phyloP scores from a whole-genome alignment of 2,797 vertebrate species.

The Hapalemur alaotrensis region DNA sequence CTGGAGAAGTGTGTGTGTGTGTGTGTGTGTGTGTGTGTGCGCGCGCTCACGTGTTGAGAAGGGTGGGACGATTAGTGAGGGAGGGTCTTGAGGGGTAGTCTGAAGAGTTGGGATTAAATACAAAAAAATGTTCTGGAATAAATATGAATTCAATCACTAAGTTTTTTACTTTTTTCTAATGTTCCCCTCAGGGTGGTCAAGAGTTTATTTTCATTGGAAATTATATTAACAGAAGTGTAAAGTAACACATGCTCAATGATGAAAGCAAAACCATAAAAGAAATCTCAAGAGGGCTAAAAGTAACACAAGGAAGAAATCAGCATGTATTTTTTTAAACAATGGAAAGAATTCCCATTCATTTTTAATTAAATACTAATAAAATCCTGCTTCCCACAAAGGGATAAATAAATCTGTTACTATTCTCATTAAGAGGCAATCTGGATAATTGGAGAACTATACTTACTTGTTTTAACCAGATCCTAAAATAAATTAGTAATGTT shows the following conservation, averaged over 20 bases:
- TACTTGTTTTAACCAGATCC: neutral
- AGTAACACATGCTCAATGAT: neutral
- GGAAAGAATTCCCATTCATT: conserved; percentile 22
- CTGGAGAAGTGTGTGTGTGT: neutral
- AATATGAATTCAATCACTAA: neutral
- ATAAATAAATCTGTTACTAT: neutral
- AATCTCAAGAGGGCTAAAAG: conserved; percentile 37
- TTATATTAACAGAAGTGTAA: neutral
- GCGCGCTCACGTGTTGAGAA: neutral
- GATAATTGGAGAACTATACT: neutral
- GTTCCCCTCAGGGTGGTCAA: neutral
- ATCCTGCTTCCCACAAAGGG: neutral
- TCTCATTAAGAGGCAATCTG: neutral
- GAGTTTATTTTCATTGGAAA: conserved; percentile 30
- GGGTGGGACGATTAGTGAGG: neutral
- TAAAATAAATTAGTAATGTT: neutral
- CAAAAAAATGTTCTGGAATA: neutral
- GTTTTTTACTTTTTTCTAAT: neutral
- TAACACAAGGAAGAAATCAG: conserved; percentile 3
- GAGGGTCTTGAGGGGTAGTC: neutral
- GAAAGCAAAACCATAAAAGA: conserved; percentile 41
- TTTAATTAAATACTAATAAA: conserved; percentile 47
- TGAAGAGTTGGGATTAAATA: neutral
- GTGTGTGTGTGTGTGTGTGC: neutral
- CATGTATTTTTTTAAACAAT: neutral